A percentile compares a stretch with the other conserved stretches of the same genome.
Conservation (phyloP, 2,113 vertebrate genomes). For the Chiloscyllium plagiosum region DNA sequence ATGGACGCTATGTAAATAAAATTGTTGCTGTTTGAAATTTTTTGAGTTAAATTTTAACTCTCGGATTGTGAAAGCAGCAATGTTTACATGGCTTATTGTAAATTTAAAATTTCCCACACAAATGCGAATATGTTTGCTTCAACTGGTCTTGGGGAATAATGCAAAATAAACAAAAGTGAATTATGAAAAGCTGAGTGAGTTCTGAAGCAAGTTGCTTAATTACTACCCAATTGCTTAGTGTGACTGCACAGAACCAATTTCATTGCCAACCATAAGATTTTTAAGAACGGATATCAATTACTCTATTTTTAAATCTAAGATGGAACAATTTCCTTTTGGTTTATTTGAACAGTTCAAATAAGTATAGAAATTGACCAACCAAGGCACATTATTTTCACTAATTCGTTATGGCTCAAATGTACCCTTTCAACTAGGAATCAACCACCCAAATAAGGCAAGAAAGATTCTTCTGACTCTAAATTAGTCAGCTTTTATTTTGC, state of each 20-base stretch:
- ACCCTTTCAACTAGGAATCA: not conserved
- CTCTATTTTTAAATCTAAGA: not conserved
- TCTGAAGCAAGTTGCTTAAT: not conserved
- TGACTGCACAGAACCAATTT: not conserved
- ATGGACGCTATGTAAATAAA: not conserved
- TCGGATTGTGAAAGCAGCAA: not conserved
- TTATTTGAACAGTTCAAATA: not conserved
- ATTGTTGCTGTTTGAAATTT: not conserved
- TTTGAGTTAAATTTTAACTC: not conserved
- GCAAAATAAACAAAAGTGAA: not conserved
- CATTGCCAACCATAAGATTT: not conserved
- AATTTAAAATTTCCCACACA: not conserved
- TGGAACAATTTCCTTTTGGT: not conserved
- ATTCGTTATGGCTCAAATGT: not conserved
- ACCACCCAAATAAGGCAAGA: not conserved
- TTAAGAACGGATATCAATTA: not conserved
- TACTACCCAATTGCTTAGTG: not conserved
- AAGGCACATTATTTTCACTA: not conserved
- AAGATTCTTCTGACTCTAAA: not conserved
- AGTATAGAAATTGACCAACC: not conserved
- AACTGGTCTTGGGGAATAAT: not conserved
- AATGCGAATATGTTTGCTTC: not conserved
- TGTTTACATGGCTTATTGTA: not conserved
- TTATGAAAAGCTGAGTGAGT: not conserved
- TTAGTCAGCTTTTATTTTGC: not conserved